Conservation (phyloP, 2,113 vertebrate species). For the Sakesphorus luctuosus region DNA sequence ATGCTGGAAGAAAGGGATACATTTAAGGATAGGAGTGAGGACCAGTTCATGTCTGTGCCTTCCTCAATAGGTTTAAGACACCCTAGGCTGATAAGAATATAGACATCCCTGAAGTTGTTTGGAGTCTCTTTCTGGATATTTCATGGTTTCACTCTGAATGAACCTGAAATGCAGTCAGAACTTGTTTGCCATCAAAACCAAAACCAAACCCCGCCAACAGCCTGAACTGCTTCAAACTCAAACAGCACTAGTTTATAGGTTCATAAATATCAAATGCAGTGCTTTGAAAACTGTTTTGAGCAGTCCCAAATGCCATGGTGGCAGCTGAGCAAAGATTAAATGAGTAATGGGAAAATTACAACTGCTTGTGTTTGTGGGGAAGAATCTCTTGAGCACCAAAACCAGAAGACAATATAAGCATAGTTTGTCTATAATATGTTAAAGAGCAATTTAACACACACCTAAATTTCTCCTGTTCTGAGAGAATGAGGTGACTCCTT, state of each 20-base stretch:
- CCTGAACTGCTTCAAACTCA: conserved; percentile 26
- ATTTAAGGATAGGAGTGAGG: not conserved
- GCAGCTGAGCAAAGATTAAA: conserved; percentile 40
- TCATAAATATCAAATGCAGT: conserved; percentile 54
- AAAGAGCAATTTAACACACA: not conserved
- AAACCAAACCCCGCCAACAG: conserved; percentile 12
- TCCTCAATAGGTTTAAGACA: not conserved
- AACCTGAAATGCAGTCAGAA: conserved; percentile 50
- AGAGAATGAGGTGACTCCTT: not conserved
- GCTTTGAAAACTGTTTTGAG: conserved; percentile 33
- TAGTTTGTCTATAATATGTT: not conserved
- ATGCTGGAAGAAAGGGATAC: not conserved
- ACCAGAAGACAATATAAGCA: not conserved
- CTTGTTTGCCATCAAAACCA: conserved; percentile 6
- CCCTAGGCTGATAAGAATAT: not conserved
- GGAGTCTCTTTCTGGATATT: conserved; percentile 2
- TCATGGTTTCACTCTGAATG: conserved; percentile 23
- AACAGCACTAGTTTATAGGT: conserved; percentile 23
- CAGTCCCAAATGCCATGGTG: conserved; percentile 3
- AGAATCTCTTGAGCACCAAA: not conserved
- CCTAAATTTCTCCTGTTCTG: not conserved
- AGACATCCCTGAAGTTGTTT: not conserved
- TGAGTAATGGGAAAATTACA: not conserved
- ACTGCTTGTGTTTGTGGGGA: not conserved
- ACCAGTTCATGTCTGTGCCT: not conserved